Conservation (phyloP, 2,888 invertebrate genomes). For the Acanthopleura granulata region DNA sequence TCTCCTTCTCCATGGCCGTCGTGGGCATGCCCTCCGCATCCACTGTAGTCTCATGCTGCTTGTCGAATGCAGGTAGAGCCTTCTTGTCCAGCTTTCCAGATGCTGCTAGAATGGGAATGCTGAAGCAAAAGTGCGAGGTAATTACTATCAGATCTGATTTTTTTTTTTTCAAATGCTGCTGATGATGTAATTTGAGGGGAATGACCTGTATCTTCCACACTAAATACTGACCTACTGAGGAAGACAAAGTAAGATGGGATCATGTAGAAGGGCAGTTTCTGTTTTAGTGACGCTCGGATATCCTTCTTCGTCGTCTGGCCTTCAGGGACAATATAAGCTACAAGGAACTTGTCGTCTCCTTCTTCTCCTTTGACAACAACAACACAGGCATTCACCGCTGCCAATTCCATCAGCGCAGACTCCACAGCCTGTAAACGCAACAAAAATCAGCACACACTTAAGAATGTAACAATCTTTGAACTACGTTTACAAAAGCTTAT, state of each 20-base stretch:
- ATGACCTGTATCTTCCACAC: no score
- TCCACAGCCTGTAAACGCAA: slow-evolving; percentile 67
- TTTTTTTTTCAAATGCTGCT: no score
- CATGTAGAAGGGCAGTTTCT: slow-evolving; percentile 70
- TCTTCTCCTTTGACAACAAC: slow-evolving; percentile 68
- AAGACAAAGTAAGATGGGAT: slow-evolving; percentile 69
- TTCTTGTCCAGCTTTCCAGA: slow-evolving; percentile 69
- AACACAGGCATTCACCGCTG: slow-evolving; percentile 64
- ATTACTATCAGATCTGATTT: no score
- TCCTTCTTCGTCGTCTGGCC: slow-evolving; percentile 61
- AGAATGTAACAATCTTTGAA: no score
- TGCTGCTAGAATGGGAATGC: slow-evolving; percentile 68
- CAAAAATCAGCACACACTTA: no score
- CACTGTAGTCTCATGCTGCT: slow-evolving; percentile 45
- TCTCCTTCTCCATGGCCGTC: slow-evolving; percentile 64
- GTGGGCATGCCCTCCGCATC: slow-evolving; percentile 62
- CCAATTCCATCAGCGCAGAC: slow-evolving; percentile 64
- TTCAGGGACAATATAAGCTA: slow-evolving; percentile 68
- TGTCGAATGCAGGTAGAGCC: slow-evolving; percentile 65
- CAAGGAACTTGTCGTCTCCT: slow-evolving; percentile 70
- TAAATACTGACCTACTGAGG: slow-evolving; percentile 53
- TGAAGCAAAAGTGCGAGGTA: slow-evolving; percentile 29
- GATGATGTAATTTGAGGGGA: no score
- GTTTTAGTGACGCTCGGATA: slow-evolving; percentile 66
- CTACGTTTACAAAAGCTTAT: no score